A percentile compares a stretch with the other conserved stretches of the same genome.
Evolutionary conservation across 2,113 vertebrate species (phyloP).

Genomic region (Leuciscus idus): DNA sequence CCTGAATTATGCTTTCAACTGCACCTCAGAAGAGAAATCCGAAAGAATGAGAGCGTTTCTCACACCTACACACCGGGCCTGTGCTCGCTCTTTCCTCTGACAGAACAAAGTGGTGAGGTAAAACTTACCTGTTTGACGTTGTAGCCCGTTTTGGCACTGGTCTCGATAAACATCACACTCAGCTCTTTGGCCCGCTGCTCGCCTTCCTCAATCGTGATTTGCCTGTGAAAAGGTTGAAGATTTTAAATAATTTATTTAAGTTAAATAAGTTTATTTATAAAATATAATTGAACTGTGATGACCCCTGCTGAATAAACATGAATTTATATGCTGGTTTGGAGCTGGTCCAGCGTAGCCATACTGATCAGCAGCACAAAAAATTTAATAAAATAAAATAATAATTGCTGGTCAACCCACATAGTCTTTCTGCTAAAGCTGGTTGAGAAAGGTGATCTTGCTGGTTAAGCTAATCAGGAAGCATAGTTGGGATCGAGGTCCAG

Average conservation of each 20-base stretch:
- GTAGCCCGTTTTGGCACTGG: constrained; percentile 81
- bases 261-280: background rate
- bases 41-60: constrained; percentile 28
- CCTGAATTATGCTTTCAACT: constrained; percentile 45
- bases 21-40: constrained; percentile 40
- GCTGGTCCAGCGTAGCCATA: background rate
- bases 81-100: background rate
- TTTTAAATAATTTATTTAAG: background rate
- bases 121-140: constrained; percentile 80
- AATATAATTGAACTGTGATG: background rate
- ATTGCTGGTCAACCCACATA: background rate
- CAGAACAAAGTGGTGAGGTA: constrained; percentile 12
- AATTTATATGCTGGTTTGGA: background rate
- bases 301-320: background rate
- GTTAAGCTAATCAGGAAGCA: background rate
- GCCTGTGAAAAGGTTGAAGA: constrained; percentile 71
- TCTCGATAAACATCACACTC: constrained; percentile 93
- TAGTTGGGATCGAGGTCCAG: background rate
- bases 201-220: constrained; percentile 91
- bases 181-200: constrained; percentile 91
- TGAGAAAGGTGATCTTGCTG: background rate
- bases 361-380: background rate
- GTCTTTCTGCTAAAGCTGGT: background rate
- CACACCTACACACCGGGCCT: constrained; percentile 5
- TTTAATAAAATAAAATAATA: no score